Conservation (phyloP, 1,140 invertebrate genomes). For the Thereuonema tuberculata region DNA sequence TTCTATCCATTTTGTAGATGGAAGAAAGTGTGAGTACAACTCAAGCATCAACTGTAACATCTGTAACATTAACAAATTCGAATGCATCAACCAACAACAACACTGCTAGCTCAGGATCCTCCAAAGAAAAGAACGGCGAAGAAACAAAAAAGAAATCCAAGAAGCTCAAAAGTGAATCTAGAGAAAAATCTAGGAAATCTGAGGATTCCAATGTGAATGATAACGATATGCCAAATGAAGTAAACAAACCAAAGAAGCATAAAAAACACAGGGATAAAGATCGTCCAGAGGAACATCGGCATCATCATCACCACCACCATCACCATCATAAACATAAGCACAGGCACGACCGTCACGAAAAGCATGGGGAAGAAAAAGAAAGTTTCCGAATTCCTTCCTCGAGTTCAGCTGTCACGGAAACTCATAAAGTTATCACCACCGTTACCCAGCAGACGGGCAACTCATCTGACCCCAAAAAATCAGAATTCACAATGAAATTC, state of each 20-base stretch:
- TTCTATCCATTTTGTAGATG: no score
- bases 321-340: slow-evolving; percentile 50
- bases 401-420: no score
- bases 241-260: slow-evolving; percentile 40
- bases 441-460: slow-evolving; percentile 9
- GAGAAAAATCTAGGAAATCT: slow-evolving; percentile 32
- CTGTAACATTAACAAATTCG: background rate
- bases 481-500: slow-evolving; percentile 17
- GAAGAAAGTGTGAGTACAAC: background rate
- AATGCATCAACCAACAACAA: background rate
- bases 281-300: slow-evolving; percentile 50
- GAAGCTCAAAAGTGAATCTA: slow-evolving; percentile 13
- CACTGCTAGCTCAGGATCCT: no score
- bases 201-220: no score
- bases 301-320: slow-evolving; percentile 50
- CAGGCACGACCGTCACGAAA: slow-evolving; percentile 20
- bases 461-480: slow-evolving; percentile 2
- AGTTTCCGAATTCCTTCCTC: no score
- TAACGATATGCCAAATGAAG: no score
- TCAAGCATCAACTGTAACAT: background rate
- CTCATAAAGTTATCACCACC: background rate
- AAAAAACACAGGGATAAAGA: slow-evolving; percentile 31
- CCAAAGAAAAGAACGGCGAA: slow-evolving; percentile 11
- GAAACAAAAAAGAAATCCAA: slow-evolving; percentile 21
- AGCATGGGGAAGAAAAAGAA: background rate